Evolutionary conservation across 2,113 vertebrate species (phyloP).

Genomic region (Sorex fumeus): DNA sequence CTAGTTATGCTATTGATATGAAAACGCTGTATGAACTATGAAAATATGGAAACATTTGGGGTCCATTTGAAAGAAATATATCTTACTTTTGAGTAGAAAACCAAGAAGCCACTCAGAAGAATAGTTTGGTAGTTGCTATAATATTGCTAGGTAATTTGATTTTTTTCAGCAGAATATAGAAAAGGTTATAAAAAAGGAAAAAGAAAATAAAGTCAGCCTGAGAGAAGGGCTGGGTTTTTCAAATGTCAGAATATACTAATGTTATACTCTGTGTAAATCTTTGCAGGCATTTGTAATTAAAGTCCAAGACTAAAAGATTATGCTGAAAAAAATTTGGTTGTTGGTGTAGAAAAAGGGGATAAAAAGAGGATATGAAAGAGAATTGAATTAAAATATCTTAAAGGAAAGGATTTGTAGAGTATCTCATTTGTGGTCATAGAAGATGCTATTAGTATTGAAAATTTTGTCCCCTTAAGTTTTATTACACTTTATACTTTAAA

Average conservation of each 20-base stretch:
- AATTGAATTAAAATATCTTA: conserved; percentile 81
- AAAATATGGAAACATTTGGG: conserved; percentile 56
- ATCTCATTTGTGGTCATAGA: conserved; percentile 76
- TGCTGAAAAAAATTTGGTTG: conserved; percentile 51
- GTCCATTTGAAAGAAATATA: not conserved
- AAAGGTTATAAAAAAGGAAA: conserved; percentile 80
- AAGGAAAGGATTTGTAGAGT: conserved; percentile 75
- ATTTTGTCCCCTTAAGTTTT: conserved; percentile 33
- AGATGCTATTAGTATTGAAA: conserved; percentile 60
- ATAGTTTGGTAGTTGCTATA: conserved; percentile 33
- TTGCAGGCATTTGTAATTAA: conserved; percentile 69
- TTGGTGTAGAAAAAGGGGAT: not conserved
- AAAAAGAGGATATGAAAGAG: conserved; percentile 52
- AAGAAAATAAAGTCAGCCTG: conserved; percentile 79
- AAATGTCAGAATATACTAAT: conserved; percentile 63
- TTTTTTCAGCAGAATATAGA: conserved; percentile 39
- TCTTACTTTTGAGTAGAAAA: conserved; percentile 17
- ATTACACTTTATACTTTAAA: conserved; percentile 26
- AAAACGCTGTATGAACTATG: not conserved
- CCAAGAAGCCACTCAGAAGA: not conserved
- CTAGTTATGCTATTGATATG: not conserved
- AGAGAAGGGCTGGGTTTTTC: conserved; percentile 21
- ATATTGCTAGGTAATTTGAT: conserved; percentile 8
- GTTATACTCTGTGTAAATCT: conserved; percentile 54
- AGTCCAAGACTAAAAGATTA: conserved; percentile 76